Percentiles rank a stretch among this genome's conserved stretches.
These are phyloP conservation scores for Cheilosia scutellata DNA, from an alignment of 2,888 invertebrate genomes.

Conservation along the genomic window DNA sequence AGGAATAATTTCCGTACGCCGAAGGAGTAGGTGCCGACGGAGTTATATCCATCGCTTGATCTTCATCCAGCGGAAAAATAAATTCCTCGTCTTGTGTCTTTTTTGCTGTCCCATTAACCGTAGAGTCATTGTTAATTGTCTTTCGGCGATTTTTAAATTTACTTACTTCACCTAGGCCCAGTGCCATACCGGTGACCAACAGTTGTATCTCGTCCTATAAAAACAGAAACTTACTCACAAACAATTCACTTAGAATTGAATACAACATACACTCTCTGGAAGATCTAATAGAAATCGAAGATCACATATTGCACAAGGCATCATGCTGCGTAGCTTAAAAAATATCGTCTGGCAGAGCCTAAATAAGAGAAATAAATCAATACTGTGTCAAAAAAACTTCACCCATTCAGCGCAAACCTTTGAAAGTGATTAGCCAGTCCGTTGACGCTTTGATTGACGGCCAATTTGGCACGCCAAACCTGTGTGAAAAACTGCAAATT, in stretches of 20 bases:
- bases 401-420: constrained; percentile 78
- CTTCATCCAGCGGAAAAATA: constrained; percentile 93
- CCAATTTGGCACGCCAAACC: constrained; percentile 89
- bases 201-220: constrained; percentile 88
- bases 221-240: constrained; percentile 47
- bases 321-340: constrained; percentile 94
- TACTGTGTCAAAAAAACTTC: too few relatives aligned
- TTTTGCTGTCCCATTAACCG: constrained; percentile 62
- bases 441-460: constrained; percentile 84
- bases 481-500: constrained; percentile 94
- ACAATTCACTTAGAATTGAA: background rate
- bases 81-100: constrained; percentile 88
- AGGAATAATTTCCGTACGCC: constrained; percentile 82
- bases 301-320: constrained; percentile 93
- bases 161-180: constrained; percentile 88
- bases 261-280: constrained; percentile 89
- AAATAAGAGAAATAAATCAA: constrained; percentile 16
- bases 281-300: constrained; percentile 93
- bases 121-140: constrained; percentile 76
- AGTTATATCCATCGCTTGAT: constrained; percentile 85
- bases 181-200: constrained; percentile 91
- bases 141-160: constrained; percentile 85
- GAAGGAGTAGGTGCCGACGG: constrained; percentile 78
- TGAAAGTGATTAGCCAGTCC: constrained; percentile 86
- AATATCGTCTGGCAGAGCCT: constrained; percentile 90